Base-by-base conservation (phyloP, 2,797 vertebrate genomes). In the Odontamblyopus lacepedii region DNA sequence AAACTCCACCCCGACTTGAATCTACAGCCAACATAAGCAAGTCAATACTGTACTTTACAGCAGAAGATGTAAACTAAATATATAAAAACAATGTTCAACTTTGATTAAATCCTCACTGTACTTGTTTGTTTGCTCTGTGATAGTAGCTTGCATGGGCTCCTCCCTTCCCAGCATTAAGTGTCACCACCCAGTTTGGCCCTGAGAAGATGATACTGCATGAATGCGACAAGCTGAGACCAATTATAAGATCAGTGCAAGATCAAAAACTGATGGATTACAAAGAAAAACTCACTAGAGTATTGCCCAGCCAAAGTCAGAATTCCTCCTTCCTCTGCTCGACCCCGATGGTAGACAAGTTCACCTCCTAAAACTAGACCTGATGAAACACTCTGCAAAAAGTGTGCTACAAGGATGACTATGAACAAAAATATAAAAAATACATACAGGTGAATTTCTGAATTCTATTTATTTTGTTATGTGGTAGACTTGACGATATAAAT, bases 101-200 rank as follows among this genome's bases (percentile, higher is more conserved):
- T 9, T 44, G 8, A 11, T 13, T 29, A 18, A 12, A 44, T 56
- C 4, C 26, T 74, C 72, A 30, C 27, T 59, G 5, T 81, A 95
- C 94, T 95, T 98, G 97, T 77, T 98, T 96, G 56, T 97, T 99
- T 32, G 96, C 97, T 81, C 91, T 92, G 83, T 98, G 97, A 89
- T 98, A 99, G 82, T 98, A 98, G 85, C 97, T 99, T 12, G 96
- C 97, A 2, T 99, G 97, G 16, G 96, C 97, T 0, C 97, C 97
- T 0, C 97, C 97, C 51, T 96, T 97, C 1, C 97, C 97, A 61
- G 97, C 93, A 70, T 98, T 98, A 70, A 98, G 81, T 0, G 97
- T 98, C 0, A 95, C 94, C 48, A 96, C 94, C 97, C 97, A 99
- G 77, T 96, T 95, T 3, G 92, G 93, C 72, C 96, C 97, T 98